phyloP scores from a whole-genome alignment of 2,888 invertebrate genomes.

The Leptothorax acervorum region DNA sequence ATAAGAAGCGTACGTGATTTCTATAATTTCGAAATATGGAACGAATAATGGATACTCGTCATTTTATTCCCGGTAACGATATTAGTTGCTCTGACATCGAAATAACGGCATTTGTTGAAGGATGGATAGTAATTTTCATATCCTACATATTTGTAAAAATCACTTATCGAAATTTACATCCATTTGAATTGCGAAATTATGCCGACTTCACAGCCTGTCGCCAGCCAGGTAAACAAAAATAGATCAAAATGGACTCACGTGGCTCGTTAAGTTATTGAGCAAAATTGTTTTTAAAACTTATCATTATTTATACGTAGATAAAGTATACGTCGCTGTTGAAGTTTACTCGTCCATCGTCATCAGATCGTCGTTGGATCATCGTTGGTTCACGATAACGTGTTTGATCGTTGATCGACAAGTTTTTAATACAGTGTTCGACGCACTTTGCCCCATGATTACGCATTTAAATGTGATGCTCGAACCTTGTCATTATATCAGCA shows the following conservation, averaged over 20 bases:
- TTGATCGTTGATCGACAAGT: conserved; percentile 8
- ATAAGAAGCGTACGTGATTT: background rate
- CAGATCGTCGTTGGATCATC: no score
- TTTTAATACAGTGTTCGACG: background rate
- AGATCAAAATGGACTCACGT: background rate
- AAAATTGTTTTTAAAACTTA: background rate
- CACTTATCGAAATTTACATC: background rate
- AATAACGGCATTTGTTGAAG: background rate
- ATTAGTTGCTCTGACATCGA: background rate
- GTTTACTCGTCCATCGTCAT: no score
- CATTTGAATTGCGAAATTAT: background rate
- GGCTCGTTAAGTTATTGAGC: background rate
- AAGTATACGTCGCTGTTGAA: background rate
- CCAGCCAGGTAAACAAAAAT: background rate
- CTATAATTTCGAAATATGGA: background rate
- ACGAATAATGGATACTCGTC: background rate
- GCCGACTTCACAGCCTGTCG: background rate
- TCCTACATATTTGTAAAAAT: no score
- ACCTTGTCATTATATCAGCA: background rate
- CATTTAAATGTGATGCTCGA: background rate
- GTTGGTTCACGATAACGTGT: background rate
- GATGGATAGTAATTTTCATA: no score
- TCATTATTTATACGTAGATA: background rate
- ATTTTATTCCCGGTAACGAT: background rate
- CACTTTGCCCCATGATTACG: conserved; percentile 22